Evolutionary conservation across 2,888 invertebrate species (phyloP).

Genomic region (Aphidius colemani): DNA sequence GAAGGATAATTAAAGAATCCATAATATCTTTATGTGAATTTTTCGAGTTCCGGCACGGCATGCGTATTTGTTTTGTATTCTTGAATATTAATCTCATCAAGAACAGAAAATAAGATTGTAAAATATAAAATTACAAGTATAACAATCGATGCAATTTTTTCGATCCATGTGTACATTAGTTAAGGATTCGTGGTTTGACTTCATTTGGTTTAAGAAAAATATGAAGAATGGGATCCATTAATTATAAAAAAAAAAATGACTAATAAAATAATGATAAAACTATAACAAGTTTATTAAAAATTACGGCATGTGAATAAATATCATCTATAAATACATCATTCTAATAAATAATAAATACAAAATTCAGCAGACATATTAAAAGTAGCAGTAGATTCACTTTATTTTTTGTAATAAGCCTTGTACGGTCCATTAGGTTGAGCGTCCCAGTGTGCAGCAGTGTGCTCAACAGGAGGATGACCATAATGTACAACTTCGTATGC

Average conservation of each 20-base stretch:
- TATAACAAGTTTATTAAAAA: constrained; percentile 38
- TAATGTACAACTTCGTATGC: constrained; percentile 88
- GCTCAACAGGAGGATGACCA: constrained; percentile 73
- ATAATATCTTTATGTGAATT: no score
- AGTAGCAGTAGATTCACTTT: constrained; percentile 24
- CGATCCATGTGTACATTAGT: no score
- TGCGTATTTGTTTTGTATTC: no score
- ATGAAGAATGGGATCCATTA: not conserved
- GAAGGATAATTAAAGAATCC: no score
- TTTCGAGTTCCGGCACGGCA: no score
- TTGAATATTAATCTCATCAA: no score
- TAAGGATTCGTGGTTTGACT: no score
- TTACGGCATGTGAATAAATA: constrained; percentile 42
- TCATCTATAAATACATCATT: constrained; percentile 39
- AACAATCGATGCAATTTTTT: no score
- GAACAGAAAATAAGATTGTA: no score
- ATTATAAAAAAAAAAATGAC: not conserved
- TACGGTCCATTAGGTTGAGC: constrained; percentile 55
- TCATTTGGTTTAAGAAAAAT: no score
- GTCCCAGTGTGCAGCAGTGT: constrained; percentile 61
- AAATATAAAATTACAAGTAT: no score
- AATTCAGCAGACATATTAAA: constrained; percentile 22
- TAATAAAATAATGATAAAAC: constrained; percentile 30
- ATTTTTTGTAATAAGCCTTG: constrained; percentile 52
- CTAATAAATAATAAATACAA: constrained; percentile 43